Percentiles rank a stretch among this genome's conserved stretches.
Conservation (phyloP, 2,888 invertebrate species). For the Dicyrtomina minuta region DNA sequence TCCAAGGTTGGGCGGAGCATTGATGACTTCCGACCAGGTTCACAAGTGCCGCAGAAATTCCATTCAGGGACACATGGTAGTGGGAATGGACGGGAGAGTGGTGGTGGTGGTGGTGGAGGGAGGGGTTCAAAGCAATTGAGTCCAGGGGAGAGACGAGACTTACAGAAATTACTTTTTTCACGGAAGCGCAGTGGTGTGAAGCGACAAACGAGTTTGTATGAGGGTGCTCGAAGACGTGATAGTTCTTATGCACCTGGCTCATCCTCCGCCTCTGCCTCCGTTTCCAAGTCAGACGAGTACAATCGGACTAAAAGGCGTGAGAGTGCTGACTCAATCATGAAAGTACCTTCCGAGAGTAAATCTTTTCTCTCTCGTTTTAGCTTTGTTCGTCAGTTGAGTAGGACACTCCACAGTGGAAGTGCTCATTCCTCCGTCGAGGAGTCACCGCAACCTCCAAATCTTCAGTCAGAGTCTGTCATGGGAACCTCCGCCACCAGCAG, state of each 20-base stretch:
- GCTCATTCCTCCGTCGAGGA: background rate
- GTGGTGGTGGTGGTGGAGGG: background rate
- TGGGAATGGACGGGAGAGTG: background rate
- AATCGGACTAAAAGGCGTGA: constrained; percentile 41
- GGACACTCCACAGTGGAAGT: constrained; percentile 19
- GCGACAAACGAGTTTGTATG: constrained; percentile 51
- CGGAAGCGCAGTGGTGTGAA: constrained; percentile 40
- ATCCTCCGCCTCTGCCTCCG: background rate
- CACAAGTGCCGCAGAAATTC: background rate
- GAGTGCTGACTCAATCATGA: constrained; percentile 46
- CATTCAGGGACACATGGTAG: background rate
- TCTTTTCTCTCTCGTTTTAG: constrained; percentile 51
- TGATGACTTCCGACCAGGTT: constrained; percentile 40
- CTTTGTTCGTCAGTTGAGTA: constrained; percentile 48
- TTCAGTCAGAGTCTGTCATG: background rate
- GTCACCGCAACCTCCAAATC: background rate
- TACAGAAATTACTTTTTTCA: constrained; percentile 42
- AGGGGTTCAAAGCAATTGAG: constrained; percentile 32
- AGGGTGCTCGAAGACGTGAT: constrained; percentile 26
- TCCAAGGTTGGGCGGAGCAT: constrained; percentile 42
- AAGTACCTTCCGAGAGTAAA: constrained; percentile 31
- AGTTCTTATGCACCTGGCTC: background rate
- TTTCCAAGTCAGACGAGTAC: constrained; percentile 7
- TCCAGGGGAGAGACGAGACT: constrained; percentile 46
- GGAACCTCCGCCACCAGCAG: background rate